Conservation (phyloP, 1,140 invertebrate species). For the Heliconius hermathena region DNA sequence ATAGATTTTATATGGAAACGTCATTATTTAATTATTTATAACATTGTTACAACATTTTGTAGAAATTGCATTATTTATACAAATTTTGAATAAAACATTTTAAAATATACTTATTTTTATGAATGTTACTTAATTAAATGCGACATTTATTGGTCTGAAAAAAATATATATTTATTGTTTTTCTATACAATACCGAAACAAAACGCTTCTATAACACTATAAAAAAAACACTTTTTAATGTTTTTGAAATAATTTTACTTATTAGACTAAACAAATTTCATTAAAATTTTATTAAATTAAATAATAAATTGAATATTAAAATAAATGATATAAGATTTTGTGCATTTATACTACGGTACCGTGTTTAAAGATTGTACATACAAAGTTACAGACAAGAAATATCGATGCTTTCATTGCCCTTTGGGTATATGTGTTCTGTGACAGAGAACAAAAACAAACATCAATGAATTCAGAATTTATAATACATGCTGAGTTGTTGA, state of each 20-base stretch:
- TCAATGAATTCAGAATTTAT: background rate
- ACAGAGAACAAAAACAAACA: background rate
- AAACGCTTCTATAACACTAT: background rate
- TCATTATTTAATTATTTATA: conserved; percentile 29
- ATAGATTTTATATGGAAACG: conserved; percentile 33
- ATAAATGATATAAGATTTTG: background rate
- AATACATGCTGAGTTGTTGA: background rate
- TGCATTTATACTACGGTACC: no score
- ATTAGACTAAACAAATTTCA: background rate
- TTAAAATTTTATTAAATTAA: no score
- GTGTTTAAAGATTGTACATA: background rate
- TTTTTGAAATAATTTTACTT: background rate
- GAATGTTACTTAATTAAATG: background rate
- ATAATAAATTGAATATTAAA: background rate
- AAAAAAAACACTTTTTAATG: background rate
- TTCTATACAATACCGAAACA: background rate
- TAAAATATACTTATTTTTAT: background rate
- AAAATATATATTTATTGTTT: background rate
- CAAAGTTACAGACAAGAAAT: background rate
- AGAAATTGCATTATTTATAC: background rate
- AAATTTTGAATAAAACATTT: background rate
- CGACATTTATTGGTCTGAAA: background rate
- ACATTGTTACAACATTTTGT: background rate
- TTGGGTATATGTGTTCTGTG: no score
- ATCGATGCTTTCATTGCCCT: background rate